Evolutionary conservation across 2,113 vertebrate genomes (phyloP).

Genomic region (Anhinga rufa): DNA sequence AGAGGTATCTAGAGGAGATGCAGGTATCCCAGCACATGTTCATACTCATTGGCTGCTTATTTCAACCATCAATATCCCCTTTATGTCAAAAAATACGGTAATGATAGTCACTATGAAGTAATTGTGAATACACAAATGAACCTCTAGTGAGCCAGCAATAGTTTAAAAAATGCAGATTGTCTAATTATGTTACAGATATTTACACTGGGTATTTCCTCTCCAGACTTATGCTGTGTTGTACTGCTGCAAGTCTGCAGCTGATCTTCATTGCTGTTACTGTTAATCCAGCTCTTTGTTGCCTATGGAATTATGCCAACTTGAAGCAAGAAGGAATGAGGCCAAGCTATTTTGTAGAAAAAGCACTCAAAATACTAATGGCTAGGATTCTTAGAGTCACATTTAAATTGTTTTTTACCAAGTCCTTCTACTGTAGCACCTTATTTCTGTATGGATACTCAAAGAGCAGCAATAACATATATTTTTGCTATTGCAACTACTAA

Average conservation of each 20-base stretch:
- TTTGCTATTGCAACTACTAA: neutral
- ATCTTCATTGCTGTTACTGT: neutral
- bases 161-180: neutral
- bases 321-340: neutral
- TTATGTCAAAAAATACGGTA: neutral
- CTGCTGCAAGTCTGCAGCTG: neutral
- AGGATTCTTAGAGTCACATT: neutral
- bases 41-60: neutral
- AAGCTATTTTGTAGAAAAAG: neutral
- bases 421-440: neutral
- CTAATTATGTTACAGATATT: neutral
- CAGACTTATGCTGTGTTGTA: neutral
- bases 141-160: neutral
- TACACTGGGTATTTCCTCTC: neutral
- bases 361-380: neutral
- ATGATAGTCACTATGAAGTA: neutral
- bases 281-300: neutral
- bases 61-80: neutral
- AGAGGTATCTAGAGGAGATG: neutral
- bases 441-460: neutral
- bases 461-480: neutral
- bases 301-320: neutral
- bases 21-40: neutral
- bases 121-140: neutral
- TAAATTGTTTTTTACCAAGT: neutral